Percentiles rank a stretch among this genome's conserved stretches.
These are phyloP conservation scores for Drosophila guanche DNA, from an alignment of 1,140 invertebrate genomes.

Conservation along the genomic window DNA sequence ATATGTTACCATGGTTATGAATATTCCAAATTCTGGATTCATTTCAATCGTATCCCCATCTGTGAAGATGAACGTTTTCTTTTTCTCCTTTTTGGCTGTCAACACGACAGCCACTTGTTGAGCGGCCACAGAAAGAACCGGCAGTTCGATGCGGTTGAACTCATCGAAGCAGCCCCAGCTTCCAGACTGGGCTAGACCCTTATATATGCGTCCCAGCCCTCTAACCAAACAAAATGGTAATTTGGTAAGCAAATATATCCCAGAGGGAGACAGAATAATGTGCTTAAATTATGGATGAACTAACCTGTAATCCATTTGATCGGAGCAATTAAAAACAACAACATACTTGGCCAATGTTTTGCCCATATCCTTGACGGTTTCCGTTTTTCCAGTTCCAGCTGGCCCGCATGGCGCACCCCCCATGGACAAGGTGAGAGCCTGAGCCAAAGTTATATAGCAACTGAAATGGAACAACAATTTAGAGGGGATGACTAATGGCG, in stretches of 20 bases:
- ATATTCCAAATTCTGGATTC: conserved; percentile 98
- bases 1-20: conserved; percentile 94
- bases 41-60: conserved; percentile 96
- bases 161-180: conserved; percentile 93
- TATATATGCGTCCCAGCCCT: conserved; percentile 94
- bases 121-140: conserved; percentile 97
- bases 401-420: conserved; percentile 97
- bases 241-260: too few species aligned
- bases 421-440: conserved; percentile 98
- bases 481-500: conserved; percentile 1
- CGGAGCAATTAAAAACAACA: conserved; percentile 99
- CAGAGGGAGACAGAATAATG: conserved; percentile 13
- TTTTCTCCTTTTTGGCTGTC: conserved; percentile 95
- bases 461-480: conserved; percentile 84
- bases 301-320: conserved; percentile 98
- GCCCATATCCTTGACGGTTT: conserved; percentile 99
- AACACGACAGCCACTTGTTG: conserved; percentile 98
- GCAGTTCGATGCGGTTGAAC: conserved; percentile 97
- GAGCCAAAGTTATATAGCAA: conserved; percentile 98
- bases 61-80: conserved; percentile 95
- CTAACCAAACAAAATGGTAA: conserved; percentile 75
- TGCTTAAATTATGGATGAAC: neutral
- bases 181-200: conserved; percentile 96
- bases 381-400: conserved; percentile 98
- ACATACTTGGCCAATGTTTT: conserved; percentile 98